These are phyloP conservation scores for human (Homo sapiens) DNA, from an alignment of 2,113 vertebrate genomes.

Conservation along the genomic window DNA sequence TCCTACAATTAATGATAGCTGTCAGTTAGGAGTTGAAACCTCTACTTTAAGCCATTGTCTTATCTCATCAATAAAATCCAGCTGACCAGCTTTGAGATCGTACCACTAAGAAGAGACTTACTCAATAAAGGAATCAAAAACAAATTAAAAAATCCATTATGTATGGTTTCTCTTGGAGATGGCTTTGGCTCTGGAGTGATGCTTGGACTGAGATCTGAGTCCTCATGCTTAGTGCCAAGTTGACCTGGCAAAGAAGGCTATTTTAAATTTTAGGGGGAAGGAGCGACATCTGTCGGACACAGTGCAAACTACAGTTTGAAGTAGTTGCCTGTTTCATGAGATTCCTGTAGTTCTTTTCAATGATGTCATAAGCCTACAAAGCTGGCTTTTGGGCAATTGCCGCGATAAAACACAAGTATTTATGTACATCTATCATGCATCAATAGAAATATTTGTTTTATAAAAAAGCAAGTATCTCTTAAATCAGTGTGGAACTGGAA, in stretches of 20 bases:
- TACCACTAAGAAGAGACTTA: not conserved
- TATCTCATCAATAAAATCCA: not conserved
- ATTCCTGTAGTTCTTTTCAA: not conserved
- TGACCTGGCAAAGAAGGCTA: not conserved
- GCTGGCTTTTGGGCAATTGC: not conserved
- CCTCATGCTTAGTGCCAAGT: not conserved
- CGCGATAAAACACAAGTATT: not conserved
- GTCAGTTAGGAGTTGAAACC: not conserved
- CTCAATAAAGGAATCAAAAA: not conserved
- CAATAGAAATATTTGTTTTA: not conserved
- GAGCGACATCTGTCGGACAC: not conserved
- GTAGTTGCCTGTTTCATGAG: not conserved
- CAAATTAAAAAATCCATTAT: not conserved
- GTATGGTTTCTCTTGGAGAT: not conserved
- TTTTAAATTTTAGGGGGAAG: not conserved
- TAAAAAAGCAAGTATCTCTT: not conserved
- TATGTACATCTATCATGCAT: not conserved
- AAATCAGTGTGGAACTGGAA: not conserved
- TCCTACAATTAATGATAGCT: not conserved
- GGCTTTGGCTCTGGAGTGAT: not conserved
- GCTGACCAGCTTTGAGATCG: not conserved
- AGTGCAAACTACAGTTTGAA: not conserved
- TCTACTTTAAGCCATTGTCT: not conserved
- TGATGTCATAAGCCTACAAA: not conserved
- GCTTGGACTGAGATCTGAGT: not conserved